phyloP scores from a whole-genome alignment of 1,140 invertebrate genomes.

The Phthorimaea operculella region DNA sequence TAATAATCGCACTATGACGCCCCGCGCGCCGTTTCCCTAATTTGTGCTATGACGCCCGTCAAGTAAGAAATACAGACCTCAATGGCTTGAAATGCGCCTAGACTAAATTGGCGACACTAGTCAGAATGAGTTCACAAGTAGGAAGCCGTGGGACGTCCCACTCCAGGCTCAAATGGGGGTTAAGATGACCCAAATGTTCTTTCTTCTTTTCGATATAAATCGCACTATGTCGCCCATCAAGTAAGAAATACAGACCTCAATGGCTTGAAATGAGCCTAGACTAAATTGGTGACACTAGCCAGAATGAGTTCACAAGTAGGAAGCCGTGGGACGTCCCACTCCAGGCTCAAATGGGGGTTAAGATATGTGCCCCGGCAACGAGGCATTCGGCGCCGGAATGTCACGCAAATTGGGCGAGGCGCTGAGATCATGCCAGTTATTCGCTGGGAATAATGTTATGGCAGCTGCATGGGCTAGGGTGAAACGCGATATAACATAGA shows the following conservation, averaged over 20 bases:
- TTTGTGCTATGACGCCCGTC: too few relatives aligned
- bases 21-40: too few relatives aligned
- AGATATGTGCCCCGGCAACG: constrained; percentile 50
- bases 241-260: too few relatives aligned
- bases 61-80: too few relatives aligned
- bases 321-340: constrained; percentile 44
- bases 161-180: constrained; percentile 51
- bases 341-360: constrained; percentile 54
- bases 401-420: constrained; percentile 43
- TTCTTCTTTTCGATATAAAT: too few relatives aligned
- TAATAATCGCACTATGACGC: too few relatives aligned
- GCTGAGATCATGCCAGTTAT: constrained; percentile 3
- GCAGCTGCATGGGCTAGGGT: not conserved
- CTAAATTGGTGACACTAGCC: constrained; percentile 32
- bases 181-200: too few relatives aligned
- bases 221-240: too few relatives aligned
- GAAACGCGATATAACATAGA: too few relatives aligned
- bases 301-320: constrained; percentile 26
- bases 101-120: constrained; percentile 32
- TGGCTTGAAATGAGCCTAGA: constrained; percentile 9
- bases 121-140: constrained; percentile 20
- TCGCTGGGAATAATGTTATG: not conserved
- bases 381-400: constrained; percentile 38
- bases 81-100: constrained; percentile 10
- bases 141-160: constrained; percentile 47